Base-by-base conservation (phyloP, 1,140 invertebrate species). In the Cydia strobilella region DNA sequence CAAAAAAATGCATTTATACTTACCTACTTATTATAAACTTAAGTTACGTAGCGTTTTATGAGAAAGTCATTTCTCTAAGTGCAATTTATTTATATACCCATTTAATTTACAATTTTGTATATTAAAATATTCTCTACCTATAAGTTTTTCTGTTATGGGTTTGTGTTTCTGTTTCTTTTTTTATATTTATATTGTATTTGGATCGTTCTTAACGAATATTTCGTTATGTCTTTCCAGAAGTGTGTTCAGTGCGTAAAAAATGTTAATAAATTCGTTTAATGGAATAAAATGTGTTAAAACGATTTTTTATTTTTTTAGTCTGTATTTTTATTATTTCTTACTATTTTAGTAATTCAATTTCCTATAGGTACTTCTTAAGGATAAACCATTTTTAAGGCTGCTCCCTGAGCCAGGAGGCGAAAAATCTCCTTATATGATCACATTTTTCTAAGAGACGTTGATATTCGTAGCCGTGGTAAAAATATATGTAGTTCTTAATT, bases 231-330 rank as follows among this genome's bases (percentile, higher is more conserved):
- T 84, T 71, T 80, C 74, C 80, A 82, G 84, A 80, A 76, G 82
- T 76, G 79, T 82, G 77, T 82, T 82, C 83, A 78, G 75, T 72
- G 76, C 73, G 78, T 83, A 83, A 81, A 81, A 87, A 83, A 87
- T 90, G 88, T 90, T 90, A 86, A 86, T 66, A 66, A 39, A 23
- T 82, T 85, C 88, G 81, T 86, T 87, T 90, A 90, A 90, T 88
- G 83, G 83, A 92, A 89, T 92, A 87, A 91, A 91, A 87, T 86
- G 85, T 81, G 86, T 88, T 87, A 83, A 88, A 85, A 87, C 74
- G 76, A 78, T 79, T 74, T 74, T 31, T 25, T 51, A 31, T 74
- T 71, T 12, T 75, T 81, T 79, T 78, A 3, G 63, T 62, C 6
- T 27, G 48, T 23, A 9, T 20, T 65, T 12, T 31, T 18, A 20